Evolutionary conservation across 1,140 invertebrate species (phyloP).

Genomic region (Calliphora vicina): DNA sequence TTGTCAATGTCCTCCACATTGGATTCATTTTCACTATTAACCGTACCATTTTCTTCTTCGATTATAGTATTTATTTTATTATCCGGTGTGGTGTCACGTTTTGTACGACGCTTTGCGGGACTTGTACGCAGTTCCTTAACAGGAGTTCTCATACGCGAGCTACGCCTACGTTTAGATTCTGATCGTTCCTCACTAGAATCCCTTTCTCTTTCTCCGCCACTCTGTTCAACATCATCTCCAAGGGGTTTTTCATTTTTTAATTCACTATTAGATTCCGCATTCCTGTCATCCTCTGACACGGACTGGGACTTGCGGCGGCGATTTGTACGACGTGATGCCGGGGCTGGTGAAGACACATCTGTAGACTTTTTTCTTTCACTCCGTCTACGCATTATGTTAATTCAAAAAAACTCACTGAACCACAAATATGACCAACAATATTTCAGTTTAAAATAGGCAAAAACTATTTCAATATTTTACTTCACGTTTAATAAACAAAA

Average conservation of each 20-base stretch:
- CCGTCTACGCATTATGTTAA: constrained; percentile 52
- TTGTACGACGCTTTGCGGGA: constrained; percentile 18
- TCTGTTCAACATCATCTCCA: background rate
- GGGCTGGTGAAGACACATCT: constrained; percentile 50
- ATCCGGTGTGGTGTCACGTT: constrained; percentile 3
- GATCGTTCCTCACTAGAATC: constrained; percentile 31
- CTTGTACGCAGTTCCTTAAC: constrained; percentile 27
- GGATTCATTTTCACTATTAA: background rate
- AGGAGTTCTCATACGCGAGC: constrained; percentile 35
- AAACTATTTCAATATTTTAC: background rate
- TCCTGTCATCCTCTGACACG: constrained; percentile 26
- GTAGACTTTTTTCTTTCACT: constrained; percentile 60
- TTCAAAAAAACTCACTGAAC: background rate
- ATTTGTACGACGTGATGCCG: constrained; percentile 49
- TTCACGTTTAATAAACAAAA: constrained; percentile 2
- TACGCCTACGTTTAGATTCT: constrained; percentile 11
- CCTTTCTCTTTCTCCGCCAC: constrained; percentile 43
- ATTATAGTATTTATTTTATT: constrained; percentile 31
- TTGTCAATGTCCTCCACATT: background rate
- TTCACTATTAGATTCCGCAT: constrained; percentile 51
- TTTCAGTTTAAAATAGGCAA: background rate
- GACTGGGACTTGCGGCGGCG: constrained; percentile 44
- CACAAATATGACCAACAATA: background rate
- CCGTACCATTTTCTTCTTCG: constrained; percentile 32
- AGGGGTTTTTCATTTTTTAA: constrained; percentile 38